phyloP scores from a whole-genome alignment of 2,113 vertebrate species.

The Leptobrachium ailaonicum region DNA sequence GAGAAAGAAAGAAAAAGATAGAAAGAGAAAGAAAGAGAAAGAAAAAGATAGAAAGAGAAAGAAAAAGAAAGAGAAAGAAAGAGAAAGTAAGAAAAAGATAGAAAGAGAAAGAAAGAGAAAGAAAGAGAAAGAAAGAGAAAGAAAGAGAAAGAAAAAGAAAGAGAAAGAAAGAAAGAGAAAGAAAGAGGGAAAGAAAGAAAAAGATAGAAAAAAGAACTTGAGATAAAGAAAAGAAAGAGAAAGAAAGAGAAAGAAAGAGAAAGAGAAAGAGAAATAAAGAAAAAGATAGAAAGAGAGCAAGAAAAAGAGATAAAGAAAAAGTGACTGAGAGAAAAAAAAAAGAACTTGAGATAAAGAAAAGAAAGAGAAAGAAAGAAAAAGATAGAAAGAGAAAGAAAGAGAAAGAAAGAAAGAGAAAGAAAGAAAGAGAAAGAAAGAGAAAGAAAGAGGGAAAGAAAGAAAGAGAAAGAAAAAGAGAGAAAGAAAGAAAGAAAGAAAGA shows the following conservation, averaged over 20 bases:
- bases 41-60: too few relatives aligned
- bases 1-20: too few relatives aligned
- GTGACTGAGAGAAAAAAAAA: too few relatives aligned
- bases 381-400: too few relatives aligned
- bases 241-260: background rate
- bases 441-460: background rate
- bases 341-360: too few relatives aligned
- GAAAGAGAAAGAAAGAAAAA: background rate
- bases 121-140: background rate
- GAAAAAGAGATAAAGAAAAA: too few relatives aligned
- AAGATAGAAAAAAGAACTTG: too few relatives aligned
- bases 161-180: background rate
- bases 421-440: too few relatives aligned
- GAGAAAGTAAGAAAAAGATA: background rate
- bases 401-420: too few relatives aligned
- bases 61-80: background rate
- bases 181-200: background rate
- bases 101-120: background rate
- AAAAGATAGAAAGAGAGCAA: too few relatives aligned
- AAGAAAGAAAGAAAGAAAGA: background rate
- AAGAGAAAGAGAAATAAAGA: too few relatives aligned
- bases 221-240: background rate
- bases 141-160: constrained; percentile 6
- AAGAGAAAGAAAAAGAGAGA: background rate
- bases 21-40: too few relatives aligned